Conservation (phyloP, 2,888 invertebrate genomes). For the Protonemura montana region DNA sequence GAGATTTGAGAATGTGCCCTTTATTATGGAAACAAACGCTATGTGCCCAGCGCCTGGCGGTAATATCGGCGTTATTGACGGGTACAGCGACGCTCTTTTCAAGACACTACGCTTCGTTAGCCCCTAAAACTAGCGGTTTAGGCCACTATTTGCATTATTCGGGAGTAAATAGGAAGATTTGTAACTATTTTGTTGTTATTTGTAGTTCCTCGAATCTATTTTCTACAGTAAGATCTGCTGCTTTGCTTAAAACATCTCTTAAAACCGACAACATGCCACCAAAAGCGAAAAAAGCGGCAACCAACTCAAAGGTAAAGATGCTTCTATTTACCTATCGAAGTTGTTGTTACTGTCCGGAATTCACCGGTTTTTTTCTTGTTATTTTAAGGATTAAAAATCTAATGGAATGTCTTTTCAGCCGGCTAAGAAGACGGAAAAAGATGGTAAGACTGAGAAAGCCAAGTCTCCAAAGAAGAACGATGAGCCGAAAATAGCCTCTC, state of each 20-base stretch:
- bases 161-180: too few species aligned
- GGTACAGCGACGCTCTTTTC: conserved; percentile 19
- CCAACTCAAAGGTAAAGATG: conserved; percentile 24
- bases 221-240: not conserved
- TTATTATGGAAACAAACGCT: conserved; percentile 37
- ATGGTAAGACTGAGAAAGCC: not conserved
- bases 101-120: conserved; percentile 22
- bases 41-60: conserved; percentile 24
- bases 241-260: not conserved
- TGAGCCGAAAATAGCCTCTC: not conserved
- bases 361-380: not conserved
- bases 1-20: conserved; percentile 15
- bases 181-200: not conserved
- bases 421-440: conserved; percentile 13
- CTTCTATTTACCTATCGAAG: not conserved
- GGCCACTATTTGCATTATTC: not conserved
- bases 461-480: conserved; percentile 28
- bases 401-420: not conserved
- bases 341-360: not conserved
- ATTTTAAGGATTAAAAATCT: not conserved
- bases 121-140: not conserved
- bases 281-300: conserved; percentile 42
- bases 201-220: not conserved
- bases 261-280: conserved; percentile 39
- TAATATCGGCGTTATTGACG: conserved; percentile 36